Evolutionary conservation across 2,888 invertebrate genomes (phyloP).

Genomic region (Anthophora plumipes): DNA sequence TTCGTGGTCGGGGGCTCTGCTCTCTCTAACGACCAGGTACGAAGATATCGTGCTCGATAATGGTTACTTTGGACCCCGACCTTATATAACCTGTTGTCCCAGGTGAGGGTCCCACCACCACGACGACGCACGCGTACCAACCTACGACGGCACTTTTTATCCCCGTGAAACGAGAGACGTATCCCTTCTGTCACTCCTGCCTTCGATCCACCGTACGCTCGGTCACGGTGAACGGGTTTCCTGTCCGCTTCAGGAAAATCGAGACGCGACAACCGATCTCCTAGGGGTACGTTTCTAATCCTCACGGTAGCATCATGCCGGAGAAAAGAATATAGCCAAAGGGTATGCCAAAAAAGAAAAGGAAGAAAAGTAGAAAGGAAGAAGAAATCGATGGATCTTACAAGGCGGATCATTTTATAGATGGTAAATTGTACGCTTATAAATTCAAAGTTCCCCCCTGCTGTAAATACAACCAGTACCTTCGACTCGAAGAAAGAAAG

Average conservation of each 20-base stretch:
- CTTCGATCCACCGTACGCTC: conserved; percentile 35
- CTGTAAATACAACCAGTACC: neutral
- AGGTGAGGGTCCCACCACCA: conserved; percentile 57
- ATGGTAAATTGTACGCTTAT: neutral
- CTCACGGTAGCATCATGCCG: neutral
- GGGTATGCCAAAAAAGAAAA: neutral
- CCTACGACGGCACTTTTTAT: conserved; percentile 58
- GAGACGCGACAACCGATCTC: conserved; percentile 41
- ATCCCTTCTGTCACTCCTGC: conserved; percentile 48
- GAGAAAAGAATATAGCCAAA: conserved; percentile 8
- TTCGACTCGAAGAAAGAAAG: no score
- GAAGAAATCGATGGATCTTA: neutral
- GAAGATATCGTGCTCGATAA: conserved; percentile 73
- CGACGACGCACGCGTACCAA: conserved; percentile 56
- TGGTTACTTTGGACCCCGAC: conserved; percentile 66
- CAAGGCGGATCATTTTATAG: neutral
- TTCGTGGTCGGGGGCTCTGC: conserved; percentile 62
- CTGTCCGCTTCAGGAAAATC: conserved; percentile 54
- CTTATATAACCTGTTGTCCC: conserved; percentile 72
- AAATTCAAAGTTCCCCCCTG: neutral
- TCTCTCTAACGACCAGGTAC: conserved; percentile 68
- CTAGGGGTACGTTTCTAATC: conserved; percentile 40
- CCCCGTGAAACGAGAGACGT: conserved; percentile 55
- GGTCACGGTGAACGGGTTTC: conserved; percentile 53
- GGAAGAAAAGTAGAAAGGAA: neutral